Conservation (phyloP, 2,113 vertebrate species). For the Todiramphus saurophagus region DNA sequence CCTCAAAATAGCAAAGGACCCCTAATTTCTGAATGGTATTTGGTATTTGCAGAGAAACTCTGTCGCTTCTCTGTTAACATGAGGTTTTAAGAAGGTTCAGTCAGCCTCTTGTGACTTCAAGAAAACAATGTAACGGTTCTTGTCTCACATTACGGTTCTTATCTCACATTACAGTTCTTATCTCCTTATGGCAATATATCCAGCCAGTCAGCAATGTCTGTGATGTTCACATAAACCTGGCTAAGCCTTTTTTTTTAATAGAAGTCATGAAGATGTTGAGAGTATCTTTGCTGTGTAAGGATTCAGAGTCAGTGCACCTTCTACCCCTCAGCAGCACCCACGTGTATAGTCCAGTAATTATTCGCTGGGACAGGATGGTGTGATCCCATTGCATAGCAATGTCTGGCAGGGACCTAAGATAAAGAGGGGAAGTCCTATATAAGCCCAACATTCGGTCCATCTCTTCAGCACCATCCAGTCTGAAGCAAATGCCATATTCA, state of each 20-base stretch:
- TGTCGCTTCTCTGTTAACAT: neutral
- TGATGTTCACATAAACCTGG: neutral
- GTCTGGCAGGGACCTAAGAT: neutral
- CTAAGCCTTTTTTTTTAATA: neutral
- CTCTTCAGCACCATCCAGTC: neutral
- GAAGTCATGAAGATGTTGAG: neutral
- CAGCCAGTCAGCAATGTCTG: neutral
- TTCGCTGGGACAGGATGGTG: neutral
- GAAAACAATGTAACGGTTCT: neutral
- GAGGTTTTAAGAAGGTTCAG: neutral
- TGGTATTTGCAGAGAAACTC: neutral
- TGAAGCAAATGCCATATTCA: neutral
- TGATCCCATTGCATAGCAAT: neutral
- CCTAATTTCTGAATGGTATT: neutral
- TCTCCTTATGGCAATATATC: neutral
- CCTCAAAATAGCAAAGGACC: neutral
- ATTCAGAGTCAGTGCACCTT: neutral
- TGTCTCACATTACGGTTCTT: neutral
- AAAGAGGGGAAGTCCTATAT: neutral
- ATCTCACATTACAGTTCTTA: neutral
- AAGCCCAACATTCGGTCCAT: neutral
- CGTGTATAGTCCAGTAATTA: neutral
- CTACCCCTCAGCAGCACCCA: rapidly evolving
- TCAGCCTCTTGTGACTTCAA: neutral
- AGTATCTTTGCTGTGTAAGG: neutral